Evolutionary conservation across 2,888 invertebrate genomes (phyloP), one percentile per base, ranked within the genome.

Genomic region (Cremastinae sp.): DNA sequence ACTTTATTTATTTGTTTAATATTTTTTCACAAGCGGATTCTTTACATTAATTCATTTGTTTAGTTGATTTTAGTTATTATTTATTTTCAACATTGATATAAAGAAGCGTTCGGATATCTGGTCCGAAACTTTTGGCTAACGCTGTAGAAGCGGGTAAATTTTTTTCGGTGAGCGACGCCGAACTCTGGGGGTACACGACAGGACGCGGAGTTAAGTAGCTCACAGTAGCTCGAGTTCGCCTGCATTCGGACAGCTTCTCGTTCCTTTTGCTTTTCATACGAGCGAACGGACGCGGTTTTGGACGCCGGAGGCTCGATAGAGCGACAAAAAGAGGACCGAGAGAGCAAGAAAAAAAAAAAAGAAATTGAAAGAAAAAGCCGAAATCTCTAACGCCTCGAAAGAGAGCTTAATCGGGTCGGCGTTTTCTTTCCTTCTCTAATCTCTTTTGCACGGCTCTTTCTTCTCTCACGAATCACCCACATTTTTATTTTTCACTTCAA

Each of bases 401-500:
- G 65, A 75, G 71, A 71, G 61, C 61, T 38, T 61, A 71, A 75
- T 66, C 54, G 65, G 61, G 58, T 75, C 61, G 66, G 54, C 61
- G 47, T 54, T 71, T 59, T 54, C 18, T 49, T 64, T 34, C 56
- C 58, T 56, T 58, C 47, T 59, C 38, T 71, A 70, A 75, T 66
- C 65, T 65, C 70, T 53, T 71, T 71, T 41, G 59, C 65, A 54
- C 43, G 53, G 51, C 34, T n/a, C 61, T 12, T 3, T 28, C 14
- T n/a, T 20, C 45, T 61, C 61, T 51, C 22, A 49, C 49, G 41
- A 47, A 56, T 61, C 20, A 10, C 28, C 54, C 41, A 12, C 10
- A 49, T 59, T 28, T 28, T 28, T 28, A 2, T 28, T 28, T 28
- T 28, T 28, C 28, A 28, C 5, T 0, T 8, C 22, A 41, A n/a